phyloP scores from a whole-genome alignment of 2,797 vertebrate genomes.

The Manis javanica region DNA sequence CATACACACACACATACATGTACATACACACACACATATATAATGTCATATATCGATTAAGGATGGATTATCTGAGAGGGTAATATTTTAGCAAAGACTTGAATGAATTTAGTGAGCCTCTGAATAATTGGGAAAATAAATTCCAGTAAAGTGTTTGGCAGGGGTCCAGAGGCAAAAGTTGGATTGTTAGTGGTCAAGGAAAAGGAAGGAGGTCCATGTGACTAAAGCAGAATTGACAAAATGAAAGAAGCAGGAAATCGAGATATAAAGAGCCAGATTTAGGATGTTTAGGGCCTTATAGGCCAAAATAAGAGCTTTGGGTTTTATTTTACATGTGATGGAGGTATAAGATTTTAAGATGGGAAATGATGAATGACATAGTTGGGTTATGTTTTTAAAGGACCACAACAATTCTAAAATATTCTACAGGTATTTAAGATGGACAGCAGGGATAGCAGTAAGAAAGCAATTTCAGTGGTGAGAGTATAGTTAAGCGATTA shows the following conservation, averaged over 20 bases:
- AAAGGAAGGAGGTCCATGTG: not conserved
- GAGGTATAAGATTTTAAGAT: not conserved
- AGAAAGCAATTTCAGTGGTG: not conserved
- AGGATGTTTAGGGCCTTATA: not conserved
- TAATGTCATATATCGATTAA: not conserved
- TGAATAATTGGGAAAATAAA: not conserved
- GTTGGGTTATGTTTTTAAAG: not conserved
- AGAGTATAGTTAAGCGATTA: not conserved
- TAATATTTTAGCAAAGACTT: not conserved
- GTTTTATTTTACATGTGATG: not conserved
- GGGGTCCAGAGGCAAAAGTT: not conserved
- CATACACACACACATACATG: not conserved
- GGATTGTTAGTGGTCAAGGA: not conserved
- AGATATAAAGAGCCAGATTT: not conserved
- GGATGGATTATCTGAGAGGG: not conserved
- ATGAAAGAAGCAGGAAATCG: not conserved
- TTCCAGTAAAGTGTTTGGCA: not conserved
- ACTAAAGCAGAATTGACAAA: not conserved
- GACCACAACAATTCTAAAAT: not conserved
- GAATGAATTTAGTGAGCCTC: not conserved
- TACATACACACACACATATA: not conserved
- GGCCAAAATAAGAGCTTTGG: not conserved
- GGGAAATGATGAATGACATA: not conserved
- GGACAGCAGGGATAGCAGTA: not conserved
- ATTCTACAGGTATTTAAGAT: not conserved